Evolutionary conservation across 2,113 vertebrate genomes (phyloP).

Genomic region (Telmatochromis brichardi): DNA sequence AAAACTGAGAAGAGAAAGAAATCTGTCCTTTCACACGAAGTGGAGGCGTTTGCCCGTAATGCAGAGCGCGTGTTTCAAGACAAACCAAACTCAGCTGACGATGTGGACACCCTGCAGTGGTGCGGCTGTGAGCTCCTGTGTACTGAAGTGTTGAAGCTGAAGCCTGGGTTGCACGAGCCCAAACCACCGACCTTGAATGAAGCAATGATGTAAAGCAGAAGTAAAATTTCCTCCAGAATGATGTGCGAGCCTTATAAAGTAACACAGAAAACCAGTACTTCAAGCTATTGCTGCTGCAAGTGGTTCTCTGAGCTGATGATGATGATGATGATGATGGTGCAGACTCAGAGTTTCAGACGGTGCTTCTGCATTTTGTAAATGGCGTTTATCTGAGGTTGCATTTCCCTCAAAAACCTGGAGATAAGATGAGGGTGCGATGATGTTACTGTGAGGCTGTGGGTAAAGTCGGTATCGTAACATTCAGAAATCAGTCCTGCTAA

Average conservation of each 20-base stretch:
- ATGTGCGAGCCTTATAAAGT: rapidly evolving
- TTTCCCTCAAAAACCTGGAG: not conserved
- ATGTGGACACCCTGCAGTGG: not conserved
- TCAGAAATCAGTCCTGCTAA: not conserved
- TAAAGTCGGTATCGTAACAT: rapidly evolving
- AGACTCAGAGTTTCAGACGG: not conserved
- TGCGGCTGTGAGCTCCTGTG: not conserved
- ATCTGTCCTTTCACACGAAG: not conserved
- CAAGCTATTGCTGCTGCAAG: not conserved
- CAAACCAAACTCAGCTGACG: rapidly evolving
- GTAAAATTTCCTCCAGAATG: not conserved
- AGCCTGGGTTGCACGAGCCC: not conserved
- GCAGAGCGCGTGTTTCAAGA: not conserved
- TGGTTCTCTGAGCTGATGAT: not conserved
- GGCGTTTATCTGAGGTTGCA: not conserved
- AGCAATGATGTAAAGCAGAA: not conserved
- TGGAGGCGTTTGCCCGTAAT: not conserved
- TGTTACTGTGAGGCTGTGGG: not conserved
- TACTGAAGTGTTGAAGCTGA: rapidly evolving
- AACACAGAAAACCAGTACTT: not conserved
- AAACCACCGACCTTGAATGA: not conserved
- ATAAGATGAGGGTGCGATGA: rapidly evolving
- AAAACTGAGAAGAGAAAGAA: not conserved
- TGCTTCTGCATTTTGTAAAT: not conserved
- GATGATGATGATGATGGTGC: not conserved